These are phyloP conservation scores for Porites lobata DNA, from an alignment of 92 coral and sea anemone species.

Conservation along the genomic window DNA sequence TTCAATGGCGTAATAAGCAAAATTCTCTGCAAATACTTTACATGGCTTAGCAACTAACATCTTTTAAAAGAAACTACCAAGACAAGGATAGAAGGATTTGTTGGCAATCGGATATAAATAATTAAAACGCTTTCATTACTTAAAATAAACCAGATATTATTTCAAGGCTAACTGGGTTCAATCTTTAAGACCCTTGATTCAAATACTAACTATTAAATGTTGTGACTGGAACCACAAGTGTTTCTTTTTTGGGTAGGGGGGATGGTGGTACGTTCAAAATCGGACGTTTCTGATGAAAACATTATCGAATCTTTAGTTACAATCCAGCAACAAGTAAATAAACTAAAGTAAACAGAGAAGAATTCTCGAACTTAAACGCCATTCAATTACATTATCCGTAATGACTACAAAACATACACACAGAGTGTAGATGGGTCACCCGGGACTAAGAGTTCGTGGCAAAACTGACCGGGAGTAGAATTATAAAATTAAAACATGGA, in stretches of 20 bases:
- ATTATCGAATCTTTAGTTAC: not conserved
- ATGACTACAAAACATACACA: slow-evolving; percentile 17
- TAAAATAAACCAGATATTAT: not conserved
- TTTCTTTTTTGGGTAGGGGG: not conserved
- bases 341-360: not conserved
- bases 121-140: slow-evolving; percentile 17
- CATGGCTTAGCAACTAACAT: slow-evolving; percentile 24
- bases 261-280: not conserved
- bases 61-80: slow-evolving; percentile 35
- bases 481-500: not conserved
- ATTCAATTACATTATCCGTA: not conserved
- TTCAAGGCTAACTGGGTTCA: not conserved
- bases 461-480: not conserved
- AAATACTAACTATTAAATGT: not conserved
- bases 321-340: not conserved
- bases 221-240: not conserved
- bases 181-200: not conserved
- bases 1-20: not conserved
- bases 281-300: not conserved
- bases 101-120: slow-evolving; percentile 20
- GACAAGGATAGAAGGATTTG: not conserved
- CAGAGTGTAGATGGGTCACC: not conserved
- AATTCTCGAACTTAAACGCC: not conserved
- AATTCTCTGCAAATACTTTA: slow-evolving; percentile 24
- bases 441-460: not conserved